Conservation (phyloP, 2,113 vertebrate genomes). For the Phaethornis superciliosus region DNA sequence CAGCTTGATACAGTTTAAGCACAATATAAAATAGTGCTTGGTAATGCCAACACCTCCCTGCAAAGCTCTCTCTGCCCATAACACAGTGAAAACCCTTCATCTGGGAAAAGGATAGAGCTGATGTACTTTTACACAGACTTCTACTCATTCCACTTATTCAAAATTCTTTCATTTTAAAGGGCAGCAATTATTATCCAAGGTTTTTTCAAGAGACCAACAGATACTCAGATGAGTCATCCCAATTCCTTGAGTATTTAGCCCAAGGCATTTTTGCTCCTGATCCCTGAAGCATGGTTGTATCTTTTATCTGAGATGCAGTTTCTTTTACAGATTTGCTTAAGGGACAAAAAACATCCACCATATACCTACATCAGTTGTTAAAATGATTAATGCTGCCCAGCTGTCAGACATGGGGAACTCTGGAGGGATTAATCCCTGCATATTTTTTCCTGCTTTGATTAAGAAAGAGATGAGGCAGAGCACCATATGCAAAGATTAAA, state of each 20-base stretch:
- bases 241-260: not conserved
- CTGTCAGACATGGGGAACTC: not conserved
- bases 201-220: not conserved
- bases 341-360: not conserved
- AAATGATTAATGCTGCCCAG: not conserved
- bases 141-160: not conserved
- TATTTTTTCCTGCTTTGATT: not conserved
- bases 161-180: not conserved
- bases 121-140: not conserved
- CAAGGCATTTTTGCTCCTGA: not conserved
- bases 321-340: not conserved
- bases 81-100: not conserved
- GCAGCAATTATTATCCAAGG: not conserved
- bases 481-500: not conserved
- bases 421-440: not conserved
- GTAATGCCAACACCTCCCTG: not conserved
- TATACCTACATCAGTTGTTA: not conserved
- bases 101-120: not conserved
- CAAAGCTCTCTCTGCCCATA: not conserved
- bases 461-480: not conserved
- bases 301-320: not conserved
- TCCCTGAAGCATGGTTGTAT: not conserved
- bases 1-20: not conserved
- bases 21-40: not conserved
- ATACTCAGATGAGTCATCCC: not conserved